phyloP scores from a whole-genome alignment of 2,797 vertebrate genomes.

The Sebastes hopkinsi region DNA sequence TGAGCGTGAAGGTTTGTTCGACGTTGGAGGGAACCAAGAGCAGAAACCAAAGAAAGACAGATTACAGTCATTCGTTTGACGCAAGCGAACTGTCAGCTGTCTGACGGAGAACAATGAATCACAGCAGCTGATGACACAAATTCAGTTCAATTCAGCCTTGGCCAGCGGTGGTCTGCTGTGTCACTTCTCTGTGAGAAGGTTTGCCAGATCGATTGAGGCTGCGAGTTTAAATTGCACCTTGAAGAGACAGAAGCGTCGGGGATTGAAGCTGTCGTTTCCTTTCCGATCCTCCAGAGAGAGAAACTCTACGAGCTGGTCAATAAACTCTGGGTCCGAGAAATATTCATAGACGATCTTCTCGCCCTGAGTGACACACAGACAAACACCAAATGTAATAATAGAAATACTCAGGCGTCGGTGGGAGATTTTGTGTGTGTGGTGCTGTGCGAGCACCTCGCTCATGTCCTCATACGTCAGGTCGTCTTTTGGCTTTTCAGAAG shows the following conservation, averaged over 20 bases:
- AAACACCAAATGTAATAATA: slow-evolving; percentile 20
- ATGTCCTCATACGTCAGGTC: slow-evolving; percentile 89
- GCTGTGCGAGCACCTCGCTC: slow-evolving; percentile 84
- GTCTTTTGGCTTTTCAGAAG: slow-evolving; percentile 87
- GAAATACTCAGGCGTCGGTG: neutral
- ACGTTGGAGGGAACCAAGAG: neutral
- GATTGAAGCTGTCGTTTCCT: slow-evolving; percentile 98
- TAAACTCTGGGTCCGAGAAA: slow-evolving; percentile 93
- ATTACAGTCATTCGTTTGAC: slow-evolving; percentile 38
- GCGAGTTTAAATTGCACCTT: slow-evolving; percentile 85
- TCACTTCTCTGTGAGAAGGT: slow-evolving; percentile 50
- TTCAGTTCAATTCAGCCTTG: slow-evolving; percentile 32
- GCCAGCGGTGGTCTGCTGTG: slow-evolving; percentile 8
- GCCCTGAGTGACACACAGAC: slow-evolving; percentile 81
- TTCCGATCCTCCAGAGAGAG: slow-evolving; percentile 97
- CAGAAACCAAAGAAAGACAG: slow-evolving; percentile 19
- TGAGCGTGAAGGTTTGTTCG: slow-evolving; percentile 1
- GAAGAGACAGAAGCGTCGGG: slow-evolving; percentile 96
- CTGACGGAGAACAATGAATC: slow-evolving; percentile 48
- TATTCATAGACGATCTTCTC: slow-evolving; percentile 95
- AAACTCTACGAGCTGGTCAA: slow-evolving; percentile 92
- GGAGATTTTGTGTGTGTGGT: slow-evolving; percentile 3
- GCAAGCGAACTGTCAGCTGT: slow-evolving; percentile 25
- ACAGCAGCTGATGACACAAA: slow-evolving; percentile 45
- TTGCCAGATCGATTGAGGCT: slow-evolving; percentile 34